Evolutionary conservation across 1,140 invertebrate species (phyloP).

Genomic region (Aphaenogaster ashmeadi): DNA sequence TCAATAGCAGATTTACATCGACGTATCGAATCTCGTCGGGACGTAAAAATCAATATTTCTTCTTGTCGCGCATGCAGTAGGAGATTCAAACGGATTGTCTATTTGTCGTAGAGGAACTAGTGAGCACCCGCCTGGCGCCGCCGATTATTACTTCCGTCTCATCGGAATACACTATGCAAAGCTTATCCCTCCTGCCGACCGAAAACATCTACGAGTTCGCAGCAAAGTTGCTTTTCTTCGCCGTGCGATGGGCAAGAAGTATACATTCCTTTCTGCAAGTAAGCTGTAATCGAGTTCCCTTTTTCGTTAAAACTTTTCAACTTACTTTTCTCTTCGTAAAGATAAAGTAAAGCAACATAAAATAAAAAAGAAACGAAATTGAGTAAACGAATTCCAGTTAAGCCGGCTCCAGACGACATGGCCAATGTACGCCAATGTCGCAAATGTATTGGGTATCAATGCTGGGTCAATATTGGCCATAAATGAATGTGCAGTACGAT

Average conservation of each 20-base stretch:
- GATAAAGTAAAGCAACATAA: background rate
- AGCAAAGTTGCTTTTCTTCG: conserved; percentile 92
- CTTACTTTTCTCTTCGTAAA: background rate
- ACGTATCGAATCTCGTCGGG: background rate
- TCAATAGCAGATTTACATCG: background rate
- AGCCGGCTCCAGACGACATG: too few species aligned
- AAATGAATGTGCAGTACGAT: too few species aligned
- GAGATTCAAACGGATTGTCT: background rate
- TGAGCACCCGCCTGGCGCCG: conserved; percentile 71
- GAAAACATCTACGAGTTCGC: conserved; percentile 92
- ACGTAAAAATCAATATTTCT: background rate
- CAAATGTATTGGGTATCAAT: too few species aligned
- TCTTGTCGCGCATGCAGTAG: background rate
- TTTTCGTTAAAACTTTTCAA: conserved; percentile 9
- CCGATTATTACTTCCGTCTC: conserved; percentile 76
- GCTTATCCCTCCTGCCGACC: conserved; percentile 85
- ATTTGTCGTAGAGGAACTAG: conserved; percentile 73
- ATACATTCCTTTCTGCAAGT: conserved; percentile 92
- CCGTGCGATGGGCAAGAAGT: conserved; percentile 92
- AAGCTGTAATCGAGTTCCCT: conserved; percentile 55
- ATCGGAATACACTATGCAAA: conserved; percentile 79
- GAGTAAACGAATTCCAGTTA: background rate
- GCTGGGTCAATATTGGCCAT: too few species aligned
- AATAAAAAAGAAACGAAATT: background rate
- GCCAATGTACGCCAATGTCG: too few species aligned